Conservation (phyloP, 1,140 invertebrate species). For the Drosophila novamexicana region DNA sequence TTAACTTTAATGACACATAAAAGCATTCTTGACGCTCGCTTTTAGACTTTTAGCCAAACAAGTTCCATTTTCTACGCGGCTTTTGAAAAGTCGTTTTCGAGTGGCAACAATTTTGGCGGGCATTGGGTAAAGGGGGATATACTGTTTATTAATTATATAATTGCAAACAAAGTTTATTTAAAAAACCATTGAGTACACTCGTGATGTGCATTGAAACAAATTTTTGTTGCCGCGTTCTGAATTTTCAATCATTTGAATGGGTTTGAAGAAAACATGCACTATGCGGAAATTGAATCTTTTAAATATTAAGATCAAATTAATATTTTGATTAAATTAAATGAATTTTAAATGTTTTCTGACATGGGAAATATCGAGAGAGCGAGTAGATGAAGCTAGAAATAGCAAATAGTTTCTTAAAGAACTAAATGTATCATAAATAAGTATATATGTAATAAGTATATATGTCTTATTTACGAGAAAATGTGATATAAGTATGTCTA, state of each 20-base stretch:
- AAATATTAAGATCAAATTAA: no score
- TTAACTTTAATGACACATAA: constrained; percentile 75
- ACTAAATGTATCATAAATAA: no score
- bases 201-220: background rate
- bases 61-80: constrained; percentile 67
- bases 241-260: background rate
- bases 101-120: constrained; percentile 5
- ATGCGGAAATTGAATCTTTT: background rate
- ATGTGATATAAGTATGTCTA: no score
- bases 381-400: no score
- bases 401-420: no score
- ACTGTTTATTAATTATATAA: constrained; percentile 11
- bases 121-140: background rate
- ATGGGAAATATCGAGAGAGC: no score
- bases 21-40: constrained; percentile 51
- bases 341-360: no score
- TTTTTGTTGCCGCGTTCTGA: background rate
- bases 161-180: background rate
- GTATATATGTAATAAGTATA: no score
- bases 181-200: background rate
- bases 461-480: no score
- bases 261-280: no score
- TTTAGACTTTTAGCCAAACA: constrained; percentile 57
- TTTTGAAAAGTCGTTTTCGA: constrained; percentile 52
- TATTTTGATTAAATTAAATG: no score